phyloP scores from a whole-genome alignment of 2,888 invertebrate genomes.

The Chrysolina americana region DNA sequence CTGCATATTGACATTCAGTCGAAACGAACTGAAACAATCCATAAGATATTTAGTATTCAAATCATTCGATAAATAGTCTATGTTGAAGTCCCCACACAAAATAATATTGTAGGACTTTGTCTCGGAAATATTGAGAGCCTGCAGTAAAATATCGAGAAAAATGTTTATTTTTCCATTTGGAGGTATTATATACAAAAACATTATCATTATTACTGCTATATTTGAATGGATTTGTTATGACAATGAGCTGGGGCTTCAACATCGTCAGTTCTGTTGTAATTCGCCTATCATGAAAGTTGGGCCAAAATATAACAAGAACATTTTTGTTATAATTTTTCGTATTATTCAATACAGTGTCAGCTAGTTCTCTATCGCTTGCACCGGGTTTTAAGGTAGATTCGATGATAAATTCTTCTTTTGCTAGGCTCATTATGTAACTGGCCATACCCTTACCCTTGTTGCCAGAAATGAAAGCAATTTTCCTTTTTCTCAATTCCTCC shows the following conservation, averaged over 20 bases:
- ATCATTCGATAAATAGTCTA: no score
- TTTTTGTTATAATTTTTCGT: conserved; percentile 5
- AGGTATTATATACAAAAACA: no score
- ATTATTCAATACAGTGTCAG: conserved; percentile 3
- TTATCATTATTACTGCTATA: no score
- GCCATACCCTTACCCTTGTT: conserved; percentile 15
- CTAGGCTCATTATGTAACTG: neutral
- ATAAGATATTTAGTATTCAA: no score
- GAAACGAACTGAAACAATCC: no score
- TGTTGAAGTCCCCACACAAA: no score
- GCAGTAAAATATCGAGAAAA: no score
- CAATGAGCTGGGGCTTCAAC: neutral
- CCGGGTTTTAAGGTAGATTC: neutral
- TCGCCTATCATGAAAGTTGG: neutral
- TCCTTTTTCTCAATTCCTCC: conserved; percentile 2
- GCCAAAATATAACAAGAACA: conserved; percentile 9
- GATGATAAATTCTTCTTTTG: conserved; percentile 9
- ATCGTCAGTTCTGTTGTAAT: neutral
- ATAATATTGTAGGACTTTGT: no score
- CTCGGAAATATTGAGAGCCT: no score
- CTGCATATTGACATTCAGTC: no score
- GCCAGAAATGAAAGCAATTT: conserved; percentile 8
- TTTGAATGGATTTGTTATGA: neutral
- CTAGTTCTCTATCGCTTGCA: neutral
- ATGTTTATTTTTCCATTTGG: no score